These are phyloP conservation scores for Zhuqinia jingwanae DNA, from an alignment of 2,888 invertebrate genomes.

Conservation along the genomic window DNA sequence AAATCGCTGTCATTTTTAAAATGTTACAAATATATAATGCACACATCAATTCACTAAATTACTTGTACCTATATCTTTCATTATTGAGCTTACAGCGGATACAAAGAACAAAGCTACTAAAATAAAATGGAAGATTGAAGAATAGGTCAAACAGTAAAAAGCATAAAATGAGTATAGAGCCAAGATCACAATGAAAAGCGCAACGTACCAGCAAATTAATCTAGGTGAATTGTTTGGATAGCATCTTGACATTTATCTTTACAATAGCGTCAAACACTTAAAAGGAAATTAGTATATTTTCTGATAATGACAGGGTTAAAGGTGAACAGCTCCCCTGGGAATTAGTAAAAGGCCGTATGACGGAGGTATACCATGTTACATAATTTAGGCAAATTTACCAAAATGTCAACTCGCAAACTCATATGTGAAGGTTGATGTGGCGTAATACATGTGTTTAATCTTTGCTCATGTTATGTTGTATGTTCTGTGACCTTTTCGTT, in stretches of 20 bases:
- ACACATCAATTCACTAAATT: too few relatives aligned
- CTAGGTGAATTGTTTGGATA: too few relatives aligned
- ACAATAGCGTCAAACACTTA: conserved; percentile 21
- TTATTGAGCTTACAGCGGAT: too few relatives aligned
- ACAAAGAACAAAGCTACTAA: too few relatives aligned
- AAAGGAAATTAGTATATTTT: neutral
- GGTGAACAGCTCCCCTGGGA: conserved; percentile 78
- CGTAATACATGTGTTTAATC: too few relatives aligned
- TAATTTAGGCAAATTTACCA: neutral
- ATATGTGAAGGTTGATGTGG: neutral
- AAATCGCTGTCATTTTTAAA: too few relatives aligned
- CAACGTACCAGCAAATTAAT: neutral
- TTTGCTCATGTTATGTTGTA: too few relatives aligned
- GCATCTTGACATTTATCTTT: conserved; percentile 21
- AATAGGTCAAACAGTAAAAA: neutral
- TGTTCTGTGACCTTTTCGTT: too few relatives aligned
- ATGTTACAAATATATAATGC: too few relatives aligned
- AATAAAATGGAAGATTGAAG: too few relatives aligned
- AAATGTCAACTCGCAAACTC: conserved; percentile 4
- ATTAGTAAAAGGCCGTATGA: conserved; percentile 52
- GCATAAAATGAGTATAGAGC: neutral
- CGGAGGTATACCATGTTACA: neutral
- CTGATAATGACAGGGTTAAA: conserved; percentile 57
- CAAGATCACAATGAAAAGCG: too few relatives aligned
- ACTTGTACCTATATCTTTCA: too few relatives aligned